Evolutionary conservation across 2,888 invertebrate species (phyloP).

Genomic region (Maniola hyperantus): DNA sequence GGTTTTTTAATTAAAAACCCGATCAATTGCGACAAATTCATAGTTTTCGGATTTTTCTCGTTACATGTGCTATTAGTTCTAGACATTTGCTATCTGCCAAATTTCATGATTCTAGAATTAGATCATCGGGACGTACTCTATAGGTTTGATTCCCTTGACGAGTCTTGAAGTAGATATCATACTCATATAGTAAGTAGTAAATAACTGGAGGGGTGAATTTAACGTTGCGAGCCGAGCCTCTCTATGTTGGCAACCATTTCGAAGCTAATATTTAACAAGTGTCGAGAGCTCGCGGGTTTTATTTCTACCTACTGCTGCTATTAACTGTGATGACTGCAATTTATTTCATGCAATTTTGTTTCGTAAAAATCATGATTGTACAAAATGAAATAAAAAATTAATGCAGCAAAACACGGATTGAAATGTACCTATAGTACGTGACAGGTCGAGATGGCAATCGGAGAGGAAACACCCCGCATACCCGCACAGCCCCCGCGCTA

Average conservation of each 20-base stretch:
- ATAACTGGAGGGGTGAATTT: conserved; percentile 28
- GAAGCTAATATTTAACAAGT: conserved; percentile 42
- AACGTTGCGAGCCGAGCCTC: conserved; percentile 26
- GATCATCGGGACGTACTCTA: too few relatives aligned
- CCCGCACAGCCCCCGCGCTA: too few relatives aligned
- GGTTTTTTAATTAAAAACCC: too few relatives aligned
- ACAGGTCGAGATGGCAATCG: too few relatives aligned
- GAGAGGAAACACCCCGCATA: too few relatives aligned
- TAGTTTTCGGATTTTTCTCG: too few relatives aligned
- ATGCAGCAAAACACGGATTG: background rate
- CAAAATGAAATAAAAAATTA: background rate
- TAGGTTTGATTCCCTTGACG: too few relatives aligned
- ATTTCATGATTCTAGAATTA: too few relatives aligned
- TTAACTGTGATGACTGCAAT: conserved; percentile 60
- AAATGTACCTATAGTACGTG: background rate
- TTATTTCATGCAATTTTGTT: conserved; percentile 41
- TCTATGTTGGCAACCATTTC: conserved; percentile 25
- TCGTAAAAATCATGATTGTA: conserved; percentile 5
- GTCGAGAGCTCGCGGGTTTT: conserved; percentile 50
- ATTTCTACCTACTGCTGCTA: conserved; percentile 56
- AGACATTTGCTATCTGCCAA: too few relatives aligned
- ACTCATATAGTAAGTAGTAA: background rate
- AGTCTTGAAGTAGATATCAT: background rate
- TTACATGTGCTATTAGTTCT: too few relatives aligned
- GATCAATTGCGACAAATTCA: too few relatives aligned